Base-by-base conservation (phyloP, 2,888 invertebrate genomes). In the Meandrusa payeni region DNA sequence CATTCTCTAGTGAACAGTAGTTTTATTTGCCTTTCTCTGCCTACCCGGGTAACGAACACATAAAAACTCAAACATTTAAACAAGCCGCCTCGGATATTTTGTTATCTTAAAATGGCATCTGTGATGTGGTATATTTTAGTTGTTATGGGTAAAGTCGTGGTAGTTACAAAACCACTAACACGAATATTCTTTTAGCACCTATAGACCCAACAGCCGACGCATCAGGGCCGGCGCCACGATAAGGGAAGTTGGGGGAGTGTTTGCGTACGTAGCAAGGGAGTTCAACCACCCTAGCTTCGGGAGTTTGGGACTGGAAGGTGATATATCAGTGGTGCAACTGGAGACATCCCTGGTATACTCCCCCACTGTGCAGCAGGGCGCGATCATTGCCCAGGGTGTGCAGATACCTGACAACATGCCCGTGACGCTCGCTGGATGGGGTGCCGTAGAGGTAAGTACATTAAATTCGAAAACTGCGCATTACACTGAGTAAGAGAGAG, bases 381-480 rank as follows among this genome's bases (percentile, higher is more conserved):
- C 52, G 1, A 68, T 78, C 9, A n/a, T 60, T 0, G 1, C 49
- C 1, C 58, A 50, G 5, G 55, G 38, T 1, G 5, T 33, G 0
- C 0, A 0, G 0, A 13, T 74, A 0, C 69, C 69, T 0, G 66
- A 64, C 29, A 47, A 59, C 20, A 1, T 60, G 0, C 55, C 64
- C 0, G 73, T 75, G 0, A 49, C 56, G 0, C 63, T 64, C 20
- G 74, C 66, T 10, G 76, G 77, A 12, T 78, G 78, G 78, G 78
- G 78, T 0, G 28, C 52, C 0, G 63, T 56, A 29, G 1, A 53
- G 46, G 76, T 76, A 47, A 59, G 62, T 36, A 42, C 22, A 33
- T 11, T 3, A n/a, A n/a, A n/a, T n/a, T n/a, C n/a, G n/a, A n/a
- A n/a, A n/a, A n/a, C n/a, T n/a, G n/a, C n/a, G n/a, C n/a, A n/a